Evolutionary conservation across 2,113 vertebrate species (phyloP).

Genomic region (Rhinoderma darwinii): DNA sequence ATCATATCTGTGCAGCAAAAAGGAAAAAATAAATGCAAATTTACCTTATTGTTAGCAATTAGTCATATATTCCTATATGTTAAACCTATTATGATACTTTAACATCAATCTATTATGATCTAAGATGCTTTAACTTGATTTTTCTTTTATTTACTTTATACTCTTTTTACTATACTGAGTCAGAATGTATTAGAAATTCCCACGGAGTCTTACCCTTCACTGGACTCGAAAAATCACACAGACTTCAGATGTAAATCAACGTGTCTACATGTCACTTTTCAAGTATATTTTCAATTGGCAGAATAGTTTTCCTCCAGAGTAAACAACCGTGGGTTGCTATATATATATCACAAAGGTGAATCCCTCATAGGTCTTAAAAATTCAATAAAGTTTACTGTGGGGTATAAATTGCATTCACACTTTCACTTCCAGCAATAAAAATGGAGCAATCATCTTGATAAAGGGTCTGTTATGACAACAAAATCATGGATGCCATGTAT

Average conservation of each 20-base stretch:
- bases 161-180: not conserved
- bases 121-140: not conserved
- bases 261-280: constrained; percentile 38
- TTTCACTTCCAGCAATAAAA: constrained; percentile 27
- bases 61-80: not conserved
- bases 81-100: too few relatives aligned
- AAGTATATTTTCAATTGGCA: constrained; percentile 38
- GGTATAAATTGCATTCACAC: constrained; percentile 33
- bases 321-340: constrained; percentile 33
- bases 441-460: constrained; percentile 33
- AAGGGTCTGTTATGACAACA: constrained; percentile 20
- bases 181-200: not conserved
- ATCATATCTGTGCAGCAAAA: too few relatives aligned
- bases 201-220: not conserved
- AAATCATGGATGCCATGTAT: constrained; percentile 13
- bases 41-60: too few relatives aligned
- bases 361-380: constrained; percentile 16
- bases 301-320: constrained; percentile 39
- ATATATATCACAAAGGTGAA: constrained; percentile 44
- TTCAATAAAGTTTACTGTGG: constrained; percentile 45
- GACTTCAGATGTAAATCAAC: constrained; percentile 29
- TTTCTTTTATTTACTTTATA: not conserved
- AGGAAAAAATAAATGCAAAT: too few relatives aligned
- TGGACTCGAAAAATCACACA: constrained; percentile 21
- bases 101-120: too few relatives aligned